Conservation (phyloP, 1,140 invertebrate species). For the Triops longicaudatus region DNA sequence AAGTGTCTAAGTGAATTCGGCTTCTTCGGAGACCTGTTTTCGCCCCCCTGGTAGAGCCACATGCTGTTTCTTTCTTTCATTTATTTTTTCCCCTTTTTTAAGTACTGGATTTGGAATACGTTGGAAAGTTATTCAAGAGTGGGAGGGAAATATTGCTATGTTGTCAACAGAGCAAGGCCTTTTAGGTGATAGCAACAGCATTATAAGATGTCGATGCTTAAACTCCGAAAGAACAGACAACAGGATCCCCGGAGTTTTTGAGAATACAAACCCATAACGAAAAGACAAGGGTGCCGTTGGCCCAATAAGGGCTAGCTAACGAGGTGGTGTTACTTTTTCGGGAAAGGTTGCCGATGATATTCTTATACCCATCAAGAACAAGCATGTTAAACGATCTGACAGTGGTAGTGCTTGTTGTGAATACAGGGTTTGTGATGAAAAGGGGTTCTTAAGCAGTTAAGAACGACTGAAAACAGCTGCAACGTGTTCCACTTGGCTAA, state of each 20-base stretch:
- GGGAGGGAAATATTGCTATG: not conserved
- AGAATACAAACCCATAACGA: not conserved
- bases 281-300: not conserved
- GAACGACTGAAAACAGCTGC: not conserved
- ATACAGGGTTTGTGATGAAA: not conserved
- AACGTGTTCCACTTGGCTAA: slow-evolving; percentile 5
- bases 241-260: not conserved
- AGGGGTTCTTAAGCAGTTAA: not conserved
- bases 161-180: not conserved
- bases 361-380: not conserved
- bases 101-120: not conserved
- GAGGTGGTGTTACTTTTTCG: not conserved
- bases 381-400: not conserved
- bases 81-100: too few relatives aligned
- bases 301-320: not conserved
- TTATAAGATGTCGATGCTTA: slow-evolving; percentile 3
- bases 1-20: too few relatives aligned
- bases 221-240: not conserved
- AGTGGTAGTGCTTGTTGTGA: not conserved
- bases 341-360: not conserved
- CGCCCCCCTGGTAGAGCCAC: too few relatives aligned
- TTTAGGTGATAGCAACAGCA: not conserved
- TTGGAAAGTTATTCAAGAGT: not conserved
- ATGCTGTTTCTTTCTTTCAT: too few relatives aligned
- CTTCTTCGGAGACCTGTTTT: too few relatives aligned